phyloP scores from a whole-genome alignment of 2,113 vertebrate species.

The Periophthalmus modestus region DNA sequence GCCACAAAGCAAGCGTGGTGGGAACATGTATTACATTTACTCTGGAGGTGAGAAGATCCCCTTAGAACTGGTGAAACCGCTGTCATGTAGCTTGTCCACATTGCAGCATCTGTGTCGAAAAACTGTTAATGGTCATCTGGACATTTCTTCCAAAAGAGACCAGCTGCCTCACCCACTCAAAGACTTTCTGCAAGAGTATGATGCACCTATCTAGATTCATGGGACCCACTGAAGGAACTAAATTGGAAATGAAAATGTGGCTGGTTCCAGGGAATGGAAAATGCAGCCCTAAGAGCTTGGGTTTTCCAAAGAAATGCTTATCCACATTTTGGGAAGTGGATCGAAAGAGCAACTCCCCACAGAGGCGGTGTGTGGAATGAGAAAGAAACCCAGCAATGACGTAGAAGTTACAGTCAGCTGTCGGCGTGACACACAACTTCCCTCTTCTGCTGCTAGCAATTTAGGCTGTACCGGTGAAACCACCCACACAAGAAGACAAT shows the following conservation, averaged over 20 bases:
- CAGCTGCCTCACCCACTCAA: constrained; percentile 88
- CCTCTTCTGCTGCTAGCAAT: constrained; percentile 54
- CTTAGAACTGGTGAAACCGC: constrained; percentile 86
- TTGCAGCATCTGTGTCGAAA: constrained; percentile 96
- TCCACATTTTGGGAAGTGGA: constrained; percentile 22
- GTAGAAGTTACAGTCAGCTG: constrained; percentile 49
- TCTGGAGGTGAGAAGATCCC: constrained; percentile 90
- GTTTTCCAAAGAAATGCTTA: constrained; percentile 27
- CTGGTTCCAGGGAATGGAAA: constrained; percentile 11
- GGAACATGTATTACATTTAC: constrained; percentile 87
- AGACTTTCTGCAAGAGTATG: constrained; percentile 93
- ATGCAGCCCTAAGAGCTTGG: background rate
- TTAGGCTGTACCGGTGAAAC: constrained; percentile 27
- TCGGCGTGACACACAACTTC: constrained; percentile 62
- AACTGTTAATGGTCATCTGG: constrained; percentile 90
- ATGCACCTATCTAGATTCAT: constrained; percentile 84
- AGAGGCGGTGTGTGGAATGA: constrained; percentile 7
- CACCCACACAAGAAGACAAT: constrained; percentile 22
- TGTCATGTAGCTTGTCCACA: constrained; percentile 85
- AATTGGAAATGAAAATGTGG: constrained; percentile 4
- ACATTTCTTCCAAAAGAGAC: constrained; percentile 84
- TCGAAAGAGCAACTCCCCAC: constrained; percentile 5
- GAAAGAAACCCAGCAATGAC: constrained; percentile 40
- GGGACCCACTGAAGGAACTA: constrained; percentile 31
- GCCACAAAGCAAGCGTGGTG: constrained; percentile 73